Evolutionary conservation across 2,797 vertebrate species (phyloP).

Genomic region (Chrosomus eos): DNA sequence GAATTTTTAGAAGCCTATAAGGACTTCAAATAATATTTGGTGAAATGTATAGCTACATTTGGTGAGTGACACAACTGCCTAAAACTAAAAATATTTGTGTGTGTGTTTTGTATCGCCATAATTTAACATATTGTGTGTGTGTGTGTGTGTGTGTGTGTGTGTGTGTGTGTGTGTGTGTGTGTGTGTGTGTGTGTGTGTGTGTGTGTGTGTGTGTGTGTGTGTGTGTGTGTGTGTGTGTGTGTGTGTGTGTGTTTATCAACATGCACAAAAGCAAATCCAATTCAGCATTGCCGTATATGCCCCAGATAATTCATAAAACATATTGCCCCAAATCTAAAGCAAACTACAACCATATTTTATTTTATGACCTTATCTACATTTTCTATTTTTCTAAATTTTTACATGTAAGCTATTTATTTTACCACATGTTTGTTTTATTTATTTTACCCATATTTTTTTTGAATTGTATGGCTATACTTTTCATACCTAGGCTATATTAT

Average conservation of each 20-base stretch:
- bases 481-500: not conserved
- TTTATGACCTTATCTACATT: not conserved
- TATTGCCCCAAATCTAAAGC: not conserved
- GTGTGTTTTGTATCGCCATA: conserved; percentile 44
- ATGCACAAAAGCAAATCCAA: not conserved
- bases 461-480: not conserved
- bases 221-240: too few relatives aligned
- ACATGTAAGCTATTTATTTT: not conserved
- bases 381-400: not conserved
- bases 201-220: conserved; percentile 8
- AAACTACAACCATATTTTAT: not conserved
- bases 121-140: conserved; percentile 20
- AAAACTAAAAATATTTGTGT: conserved; percentile 8
- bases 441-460: too few relatives aligned
- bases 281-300: not conserved
- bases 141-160: too few relatives aligned
- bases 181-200: too few relatives aligned
- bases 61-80: not conserved
- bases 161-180: not conserved
- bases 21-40: not conserved
- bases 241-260: conserved; percentile 15
- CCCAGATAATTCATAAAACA: not conserved
- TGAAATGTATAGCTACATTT: conserved; percentile 8
- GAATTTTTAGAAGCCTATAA: not conserved
- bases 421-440: not conserved